Evolutionary conservation across 2,888 invertebrate species (phyloP).

Genomic region (Aphelenchoides bicaudatus): DNA sequence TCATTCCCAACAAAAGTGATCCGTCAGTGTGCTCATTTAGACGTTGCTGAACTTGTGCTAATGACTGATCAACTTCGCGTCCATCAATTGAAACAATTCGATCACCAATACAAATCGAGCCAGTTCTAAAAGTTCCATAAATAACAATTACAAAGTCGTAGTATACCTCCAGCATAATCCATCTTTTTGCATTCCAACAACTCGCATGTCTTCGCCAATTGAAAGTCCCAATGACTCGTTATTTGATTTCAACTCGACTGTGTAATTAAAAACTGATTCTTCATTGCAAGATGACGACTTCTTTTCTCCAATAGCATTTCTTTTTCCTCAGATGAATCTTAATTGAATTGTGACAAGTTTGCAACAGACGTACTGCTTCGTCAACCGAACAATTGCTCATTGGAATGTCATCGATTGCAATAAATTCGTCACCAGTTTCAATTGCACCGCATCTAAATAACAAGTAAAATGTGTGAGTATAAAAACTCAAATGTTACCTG

Average conservation of each 20-base stretch:
- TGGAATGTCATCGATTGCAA: conserved; percentile 16
- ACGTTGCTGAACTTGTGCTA: not conserved
- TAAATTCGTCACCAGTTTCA: conserved; percentile 14
- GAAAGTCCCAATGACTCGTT: not conserved
- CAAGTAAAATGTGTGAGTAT: not conserved
- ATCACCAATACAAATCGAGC: not conserved
- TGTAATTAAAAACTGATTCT: not conserved
- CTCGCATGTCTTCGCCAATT: conserved; percentile 1
- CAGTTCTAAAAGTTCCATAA: conserved; percentile 1
- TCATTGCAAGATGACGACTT: not conserved
- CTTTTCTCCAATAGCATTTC: not conserved
- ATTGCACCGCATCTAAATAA: conserved; percentile 16
- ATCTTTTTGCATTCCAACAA: conserved; percentile 5
- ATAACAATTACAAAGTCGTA: not conserved
- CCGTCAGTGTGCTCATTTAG: not conserved
- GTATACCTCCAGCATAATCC: conserved; percentile 1
- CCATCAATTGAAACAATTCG: conserved; percentile 12
- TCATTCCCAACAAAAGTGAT: too few species aligned
- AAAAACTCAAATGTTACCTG: not conserved
- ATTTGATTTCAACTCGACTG: conserved; percentile 2
- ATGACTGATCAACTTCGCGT: not conserved
- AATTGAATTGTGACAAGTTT: conserved; percentile 8
- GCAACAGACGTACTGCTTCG: conserved; percentile 16
- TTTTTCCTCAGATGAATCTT: conserved; percentile 13
- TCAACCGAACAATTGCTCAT: conserved; percentile 13